These are phyloP conservation scores for Natrix natrix DNA, from an alignment of 2,797 vertebrate species.

Conservation along the genomic window DNA sequence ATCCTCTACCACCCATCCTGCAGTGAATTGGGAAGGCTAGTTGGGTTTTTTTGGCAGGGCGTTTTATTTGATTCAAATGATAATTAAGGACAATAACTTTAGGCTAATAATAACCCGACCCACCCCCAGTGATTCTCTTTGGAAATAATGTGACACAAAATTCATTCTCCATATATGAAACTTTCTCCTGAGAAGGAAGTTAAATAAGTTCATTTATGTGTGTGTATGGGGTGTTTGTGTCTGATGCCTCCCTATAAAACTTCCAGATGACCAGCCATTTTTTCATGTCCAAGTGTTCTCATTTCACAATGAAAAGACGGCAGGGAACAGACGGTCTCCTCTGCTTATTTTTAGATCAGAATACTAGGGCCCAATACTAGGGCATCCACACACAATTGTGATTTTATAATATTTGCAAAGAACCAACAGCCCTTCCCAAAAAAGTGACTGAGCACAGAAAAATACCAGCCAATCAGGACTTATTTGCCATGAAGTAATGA, in stretches of 20 bases:
- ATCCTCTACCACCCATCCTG: background rate
- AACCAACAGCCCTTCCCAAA: background rate
- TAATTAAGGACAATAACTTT: slow-evolving; percentile 3
- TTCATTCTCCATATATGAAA: background rate
- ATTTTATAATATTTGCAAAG: background rate
- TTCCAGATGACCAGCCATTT: background rate
- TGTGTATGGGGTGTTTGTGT: background rate
- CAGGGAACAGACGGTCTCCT: background rate
- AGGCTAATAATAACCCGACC: background rate
- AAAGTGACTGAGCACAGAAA: background rate
- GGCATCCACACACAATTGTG: background rate
- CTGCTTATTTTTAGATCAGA: background rate
- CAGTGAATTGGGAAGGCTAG: background rate
- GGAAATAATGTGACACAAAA: background rate
- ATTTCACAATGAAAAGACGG: background rate
- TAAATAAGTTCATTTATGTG: background rate
- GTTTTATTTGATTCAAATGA: background rate
- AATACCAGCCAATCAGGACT: background rate
- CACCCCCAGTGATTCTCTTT: background rate
- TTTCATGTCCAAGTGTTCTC: background rate
- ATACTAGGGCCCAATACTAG: background rate
- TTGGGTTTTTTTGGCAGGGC: background rate
- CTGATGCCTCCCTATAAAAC: background rate
- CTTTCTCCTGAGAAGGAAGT: background rate
- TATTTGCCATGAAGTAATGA: background rate